Base-by-base conservation (phyloP, 2,113 vertebrate genomes). In the Dipodomys ordii region DNA sequence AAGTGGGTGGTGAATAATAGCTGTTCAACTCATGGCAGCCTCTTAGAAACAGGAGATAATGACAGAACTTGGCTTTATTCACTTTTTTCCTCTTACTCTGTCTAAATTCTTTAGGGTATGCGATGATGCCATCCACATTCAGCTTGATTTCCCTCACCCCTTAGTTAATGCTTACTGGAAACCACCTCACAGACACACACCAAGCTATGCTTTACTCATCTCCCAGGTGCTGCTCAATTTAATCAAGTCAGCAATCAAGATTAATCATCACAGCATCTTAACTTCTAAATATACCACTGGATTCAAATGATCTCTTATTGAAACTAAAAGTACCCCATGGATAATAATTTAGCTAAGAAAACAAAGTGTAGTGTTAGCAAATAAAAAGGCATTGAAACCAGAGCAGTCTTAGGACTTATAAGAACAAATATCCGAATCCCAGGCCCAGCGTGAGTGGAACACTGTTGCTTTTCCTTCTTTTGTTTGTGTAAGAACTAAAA, bases 281-380 rank as follows among this genome's bases (percentile, higher is more conserved):
- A 65, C 53, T 90, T 83, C 16, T 77, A 92, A 78, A 92, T 86
- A 62, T 87, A 25, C 57, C 12, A 73, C 3, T 92, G 71, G 30
- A 78, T 20, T 82, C 23, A 90, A 79, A n/a, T 72, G 18, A 78
- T 28, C n/a, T 87, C 73, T 78, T 46, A 78, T 6, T 79, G 23
- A 90, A 76, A 77, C 46, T 65, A 11, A 73, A 79, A 62, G 7
- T 90, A 11, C 30, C 35, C 25, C 74, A 53, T 23, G 46, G 53
- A 44, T 79, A 80, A 81, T 71, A 60, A 94, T 46, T 68, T 82
- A 88, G 4, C 46, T n/a, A 90, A 88, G 39, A 72, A 90, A 87
- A 83, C 64, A 35, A 92, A 79, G n/a, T 76, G 27, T 35, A 77
- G 4, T 53, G 19, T 65, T 74, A 64, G 15, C n/a, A 86, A 76